These are phyloP conservation scores for Zapornia atra DNA, from an alignment of 2,113 vertebrate species.

Conservation along the genomic window DNA sequence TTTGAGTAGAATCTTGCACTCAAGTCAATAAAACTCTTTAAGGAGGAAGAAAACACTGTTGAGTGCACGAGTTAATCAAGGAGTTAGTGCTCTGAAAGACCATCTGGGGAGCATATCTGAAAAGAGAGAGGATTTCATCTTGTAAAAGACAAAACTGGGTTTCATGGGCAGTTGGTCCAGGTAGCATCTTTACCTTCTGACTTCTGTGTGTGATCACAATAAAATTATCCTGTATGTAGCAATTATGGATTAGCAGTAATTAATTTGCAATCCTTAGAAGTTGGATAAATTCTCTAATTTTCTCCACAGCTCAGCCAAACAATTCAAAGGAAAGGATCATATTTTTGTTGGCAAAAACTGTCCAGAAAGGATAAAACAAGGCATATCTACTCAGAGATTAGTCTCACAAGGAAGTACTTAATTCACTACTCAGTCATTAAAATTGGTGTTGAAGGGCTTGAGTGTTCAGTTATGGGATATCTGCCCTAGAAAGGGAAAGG, in stretches of 20 bases:
- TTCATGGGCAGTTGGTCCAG: not conserved
- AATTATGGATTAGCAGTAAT: not conserved
- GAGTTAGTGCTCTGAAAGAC: conserved; percentile 1
- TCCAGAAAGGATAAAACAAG: not conserved
- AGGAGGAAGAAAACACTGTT: conserved; percentile 24
- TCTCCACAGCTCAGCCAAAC: not conserved
- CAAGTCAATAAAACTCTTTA: conserved; percentile 61
- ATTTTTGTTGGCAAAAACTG: not conserved
- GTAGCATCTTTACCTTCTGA: not conserved
- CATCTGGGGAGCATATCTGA: not conserved
- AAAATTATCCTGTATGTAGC: not conserved
- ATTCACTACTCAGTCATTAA: not conserved
- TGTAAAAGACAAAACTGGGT: not conserved
- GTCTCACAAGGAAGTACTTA: not conserved
- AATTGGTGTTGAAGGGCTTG: not conserved
- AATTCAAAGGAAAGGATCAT: not conserved
- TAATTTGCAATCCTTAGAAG: not conserved
- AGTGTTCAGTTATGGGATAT: not conserved
- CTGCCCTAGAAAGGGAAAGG: not conserved
- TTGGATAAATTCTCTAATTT: not conserved
- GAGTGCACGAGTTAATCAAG: conserved; percentile 37
- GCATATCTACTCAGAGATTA: not conserved
- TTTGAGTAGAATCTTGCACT: conserved; percentile 39
- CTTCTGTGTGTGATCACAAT: not conserved
- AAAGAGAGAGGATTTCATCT: not conserved